Conservation (phyloP, 2,113 vertebrate species). For the Dendropsophus ebraccatus region DNA sequence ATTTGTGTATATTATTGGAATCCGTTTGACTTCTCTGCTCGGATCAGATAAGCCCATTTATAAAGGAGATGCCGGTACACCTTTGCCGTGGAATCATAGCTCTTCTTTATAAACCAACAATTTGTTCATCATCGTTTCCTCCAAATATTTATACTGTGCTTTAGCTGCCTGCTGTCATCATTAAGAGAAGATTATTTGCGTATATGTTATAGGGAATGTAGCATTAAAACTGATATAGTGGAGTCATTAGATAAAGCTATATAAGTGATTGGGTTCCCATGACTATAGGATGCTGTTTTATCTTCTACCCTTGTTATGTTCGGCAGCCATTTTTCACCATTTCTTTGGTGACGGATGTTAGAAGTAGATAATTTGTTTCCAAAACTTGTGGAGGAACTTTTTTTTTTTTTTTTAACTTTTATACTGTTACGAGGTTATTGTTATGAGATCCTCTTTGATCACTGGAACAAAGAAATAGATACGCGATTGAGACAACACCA, state of each 20-base stretch:
- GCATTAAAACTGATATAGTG: constrained; percentile 16
- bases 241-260: not conserved
- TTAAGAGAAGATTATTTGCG: constrained; percentile 37
- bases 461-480: no score
- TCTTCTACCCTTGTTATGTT: not conserved
- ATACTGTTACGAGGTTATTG: no score
- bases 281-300: not conserved
- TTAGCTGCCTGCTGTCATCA: constrained; percentile 5
- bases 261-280: not conserved
- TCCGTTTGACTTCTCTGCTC: constrained; percentile 2
- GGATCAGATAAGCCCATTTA: constrained; percentile 32
- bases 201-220: not conserved
- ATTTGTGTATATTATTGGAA: constrained; percentile 31
- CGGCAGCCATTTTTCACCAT: not conserved
- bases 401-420: no score
- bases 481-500: no score
- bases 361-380: not conserved
- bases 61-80: not conserved
- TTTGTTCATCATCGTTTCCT: not conserved
- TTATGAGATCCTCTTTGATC: no score
- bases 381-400: not conserved
- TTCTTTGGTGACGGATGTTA: not conserved
- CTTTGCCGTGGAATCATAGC: not conserved
- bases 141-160: constrained; percentile 5
- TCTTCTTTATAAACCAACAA: constrained; percentile 27